Conservation (phyloP, 1,140 invertebrate species). For the Drosophila jambulina region DNA sequence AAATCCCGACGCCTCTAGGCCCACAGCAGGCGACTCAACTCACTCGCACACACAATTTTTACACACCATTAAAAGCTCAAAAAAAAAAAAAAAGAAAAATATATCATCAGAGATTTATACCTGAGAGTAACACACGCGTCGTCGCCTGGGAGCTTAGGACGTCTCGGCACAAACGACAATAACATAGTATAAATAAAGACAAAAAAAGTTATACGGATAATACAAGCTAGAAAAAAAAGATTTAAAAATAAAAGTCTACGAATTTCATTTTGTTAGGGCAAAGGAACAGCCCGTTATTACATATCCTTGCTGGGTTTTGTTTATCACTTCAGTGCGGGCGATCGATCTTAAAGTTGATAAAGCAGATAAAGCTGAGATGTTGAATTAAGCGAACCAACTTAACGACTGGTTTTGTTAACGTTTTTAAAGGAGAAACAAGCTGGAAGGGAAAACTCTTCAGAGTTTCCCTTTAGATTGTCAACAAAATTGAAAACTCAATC, state of each 20-base stretch:
- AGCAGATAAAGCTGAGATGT: constrained; percentile 73
- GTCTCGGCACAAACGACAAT: constrained; percentile 28
- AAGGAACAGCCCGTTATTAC: constrained; percentile 48
- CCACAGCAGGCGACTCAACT: constrained; percentile 13
- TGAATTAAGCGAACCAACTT: constrained; percentile 43
- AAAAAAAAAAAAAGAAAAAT: constrained; percentile 11
- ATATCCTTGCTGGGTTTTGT: constrained; percentile 28
- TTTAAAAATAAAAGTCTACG: constrained; percentile 47
- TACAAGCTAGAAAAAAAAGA: constrained; percentile 46
- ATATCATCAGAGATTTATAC: constrained; percentile 63
- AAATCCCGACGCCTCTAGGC: constrained; percentile 35
- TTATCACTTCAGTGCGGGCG: constrained; percentile 32
- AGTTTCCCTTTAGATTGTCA: constrained; percentile 5
- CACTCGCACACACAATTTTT: constrained; percentile 36
- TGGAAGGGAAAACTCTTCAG: constrained; percentile 18
- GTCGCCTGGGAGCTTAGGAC: constrained; percentile 16
- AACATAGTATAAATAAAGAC: constrained; percentile 66
- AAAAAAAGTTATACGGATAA: constrained; percentile 20
- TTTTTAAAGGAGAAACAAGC: constrained; percentile 9
- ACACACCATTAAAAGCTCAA: constrained; percentile 21
- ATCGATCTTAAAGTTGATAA: constrained; percentile 27
- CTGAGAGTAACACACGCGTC: constrained; percentile 60
- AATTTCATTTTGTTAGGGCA: constrained; percentile 49
- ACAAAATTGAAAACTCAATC: constrained; percentile 2
- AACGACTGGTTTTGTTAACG: constrained; percentile 14